Evolutionary conservation across 2,113 vertebrate genomes (phyloP), one percentile per base, ranked within the genome.

Genomic region (Anser cygnoides): DNA sequence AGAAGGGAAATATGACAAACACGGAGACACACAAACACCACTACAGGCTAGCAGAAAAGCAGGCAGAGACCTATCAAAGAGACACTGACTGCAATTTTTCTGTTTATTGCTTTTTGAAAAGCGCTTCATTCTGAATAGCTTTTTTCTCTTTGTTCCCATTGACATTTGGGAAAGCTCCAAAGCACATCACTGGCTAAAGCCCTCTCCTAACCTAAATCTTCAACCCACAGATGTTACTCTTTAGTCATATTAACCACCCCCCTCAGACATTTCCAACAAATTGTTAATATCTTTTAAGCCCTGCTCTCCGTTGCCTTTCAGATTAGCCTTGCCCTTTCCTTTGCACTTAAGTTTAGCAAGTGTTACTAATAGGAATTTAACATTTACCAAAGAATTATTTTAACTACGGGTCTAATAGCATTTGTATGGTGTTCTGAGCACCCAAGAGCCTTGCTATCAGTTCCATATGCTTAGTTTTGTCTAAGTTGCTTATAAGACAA

Each of bases 331-430:
- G 94, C 96, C 95, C 92, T 97, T 97, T 97, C 95, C 86, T 80
- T 94, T 96, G 89, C 94, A 95, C 94, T 97, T 93, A 97, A 97
- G 96, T 96, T 95, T 97, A 96, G 86, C 93, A 91, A 97, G 96
- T 97, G 96, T 97, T 95, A 97, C 97, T 97, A 97, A 97, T 93
- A 97, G 94, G 97, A 97, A 97, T 95, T 97, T 97, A 97, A 97
- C 97, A 97, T 97, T 97, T 97, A 97, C 97, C 82, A 50, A 97
- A 97, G 92, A 97, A 96, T 97, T 97, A 97, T 92, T 97, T 92
- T 96, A 96, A 96, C 95, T 95, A 93, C 22, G 2, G 46, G 86
- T 93, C 87, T 95, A 97, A 97, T 95, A 95, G 93, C 75, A 77
- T 96, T 95, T 91, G 83, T 94, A 81, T 85, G 86, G 81, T 67